A percentile compares a stretch with the other conserved stretches of the same genome.
phyloP scores from a whole-genome alignment of 1,140 invertebrate species.

The Oryctes rhinoceros region DNA sequence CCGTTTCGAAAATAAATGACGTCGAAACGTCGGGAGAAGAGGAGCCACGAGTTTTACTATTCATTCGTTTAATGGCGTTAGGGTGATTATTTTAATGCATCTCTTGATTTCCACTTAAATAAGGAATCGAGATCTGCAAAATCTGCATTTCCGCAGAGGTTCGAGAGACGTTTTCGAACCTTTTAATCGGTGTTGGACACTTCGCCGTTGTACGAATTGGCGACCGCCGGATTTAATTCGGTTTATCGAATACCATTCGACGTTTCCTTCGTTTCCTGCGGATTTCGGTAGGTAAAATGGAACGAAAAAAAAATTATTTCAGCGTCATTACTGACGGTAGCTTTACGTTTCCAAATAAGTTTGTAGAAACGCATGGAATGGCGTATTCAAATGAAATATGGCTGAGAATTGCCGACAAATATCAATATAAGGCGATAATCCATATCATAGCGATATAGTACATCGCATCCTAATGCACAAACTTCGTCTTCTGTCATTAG shows the following conservation, averaged over 20 bases:
- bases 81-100: conserved; percentile 15
- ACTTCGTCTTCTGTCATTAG: no score
- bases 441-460: no score
- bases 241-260: conserved; percentile 18
- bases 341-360: no score
- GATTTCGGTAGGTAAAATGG: not conserved
- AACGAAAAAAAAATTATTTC: not conserved
- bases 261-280: not conserved
- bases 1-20: conserved; percentile 8
- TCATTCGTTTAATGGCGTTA: not conserved
- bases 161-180: not conserved
- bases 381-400: no score
- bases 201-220: not conserved
- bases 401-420: no score
- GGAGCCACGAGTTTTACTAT: not conserved
- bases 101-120: conserved; percentile 18
- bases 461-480: no score
- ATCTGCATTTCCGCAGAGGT: conserved; percentile 13
- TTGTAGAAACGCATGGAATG: no score
- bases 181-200: not conserved
- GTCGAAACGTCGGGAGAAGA: not conserved
- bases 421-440: no score
- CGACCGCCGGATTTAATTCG: not conserved
- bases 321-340: no score
- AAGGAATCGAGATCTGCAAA: not conserved